These are phyloP conservation scores for Felis chaus DNA, from an alignment of 2,113 vertebrate genomes.

Conservation along the genomic window DNA sequence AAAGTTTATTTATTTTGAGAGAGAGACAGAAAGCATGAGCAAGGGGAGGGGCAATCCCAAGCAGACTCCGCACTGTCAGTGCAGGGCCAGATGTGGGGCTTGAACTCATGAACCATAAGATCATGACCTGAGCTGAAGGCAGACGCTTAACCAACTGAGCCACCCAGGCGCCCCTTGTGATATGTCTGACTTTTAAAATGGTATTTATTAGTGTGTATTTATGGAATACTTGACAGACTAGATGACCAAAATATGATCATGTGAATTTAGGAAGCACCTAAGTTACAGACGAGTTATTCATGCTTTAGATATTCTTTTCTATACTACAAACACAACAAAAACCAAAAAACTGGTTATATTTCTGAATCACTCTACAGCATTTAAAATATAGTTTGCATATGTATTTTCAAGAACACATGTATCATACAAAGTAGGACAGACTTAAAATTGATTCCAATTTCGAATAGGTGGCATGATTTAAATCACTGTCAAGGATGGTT, in stretches of 20 bases:
- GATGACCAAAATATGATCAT: slow-evolving; percentile 5
- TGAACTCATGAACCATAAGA: no score
- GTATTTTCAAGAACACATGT: slow-evolving; percentile 38
- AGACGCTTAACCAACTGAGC: no score
- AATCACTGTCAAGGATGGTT: not conserved
- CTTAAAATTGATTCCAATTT: not conserved
- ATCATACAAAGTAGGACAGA: not conserved
- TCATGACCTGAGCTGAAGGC: no score
- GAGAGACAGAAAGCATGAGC: no score
- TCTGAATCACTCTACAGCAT: not conserved
- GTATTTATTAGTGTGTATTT: not conserved
- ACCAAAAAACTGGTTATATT: not conserved
- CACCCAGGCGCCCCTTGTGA: no score
- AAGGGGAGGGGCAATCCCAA: no score
- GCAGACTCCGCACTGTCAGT: no score
- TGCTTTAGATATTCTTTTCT: slow-evolving; percentile 18
- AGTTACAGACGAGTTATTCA: not conserved
- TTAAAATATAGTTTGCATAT: slow-evolving; percentile 8
- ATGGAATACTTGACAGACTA: not conserved
- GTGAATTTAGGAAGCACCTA: slow-evolving; percentile 3
- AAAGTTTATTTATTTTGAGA: no score
- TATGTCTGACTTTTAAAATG: not conserved
- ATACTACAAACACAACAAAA: not conserved
- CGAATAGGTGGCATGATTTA: not conserved
- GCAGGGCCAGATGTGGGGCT: no score